These are phyloP conservation scores for Drosophila subquinaria DNA, from an alignment of 2,888 invertebrate species.

Conservation along the genomic window DNA sequence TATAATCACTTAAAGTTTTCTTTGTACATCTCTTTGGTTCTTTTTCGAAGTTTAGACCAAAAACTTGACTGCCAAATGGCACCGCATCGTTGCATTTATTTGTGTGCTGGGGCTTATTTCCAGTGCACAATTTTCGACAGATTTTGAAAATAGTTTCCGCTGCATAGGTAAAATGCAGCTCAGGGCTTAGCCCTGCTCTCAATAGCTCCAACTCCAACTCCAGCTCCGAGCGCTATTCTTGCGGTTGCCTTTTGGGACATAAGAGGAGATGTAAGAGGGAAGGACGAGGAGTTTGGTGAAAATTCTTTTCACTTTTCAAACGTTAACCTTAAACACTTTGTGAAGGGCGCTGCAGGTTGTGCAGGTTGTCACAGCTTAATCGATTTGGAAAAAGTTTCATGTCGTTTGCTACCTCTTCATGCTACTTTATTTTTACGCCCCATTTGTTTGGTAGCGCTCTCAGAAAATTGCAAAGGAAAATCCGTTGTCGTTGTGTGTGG, in stretches of 20 bases:
- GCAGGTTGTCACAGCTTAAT: slow-evolving; percentile 74
- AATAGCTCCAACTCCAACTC: slow-evolving; percentile 19
- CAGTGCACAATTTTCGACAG: slow-evolving; percentile 72
- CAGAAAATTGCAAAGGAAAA: slow-evolving; percentile 59
- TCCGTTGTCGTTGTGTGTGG: slow-evolving; percentile 36
- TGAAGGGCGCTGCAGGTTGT: slow-evolving; percentile 43
- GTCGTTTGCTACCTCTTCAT: slow-evolving; percentile 53
- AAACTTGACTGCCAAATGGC: slow-evolving; percentile 63
- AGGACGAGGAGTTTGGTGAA: slow-evolving; percentile 15
- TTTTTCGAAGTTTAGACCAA: slow-evolving; percentile 36
- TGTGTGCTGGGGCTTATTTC: slow-evolving; percentile 75
- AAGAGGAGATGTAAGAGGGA: background rate
- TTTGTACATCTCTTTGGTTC: background rate
- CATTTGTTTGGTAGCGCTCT: slow-evolving; percentile 62
- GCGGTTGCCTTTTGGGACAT: slow-evolving; percentile 51
- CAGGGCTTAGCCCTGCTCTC: slow-evolving; percentile 27
- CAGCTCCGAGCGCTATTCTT: slow-evolving; percentile 37
- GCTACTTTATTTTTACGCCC: slow-evolving; percentile 75
- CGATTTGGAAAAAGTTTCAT: slow-evolving; percentile 75
- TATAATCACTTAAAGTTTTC: background rate
- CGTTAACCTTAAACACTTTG: slow-evolving; percentile 69
- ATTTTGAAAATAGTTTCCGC: slow-evolving; percentile 72
- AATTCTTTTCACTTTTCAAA: slow-evolving; percentile 74
- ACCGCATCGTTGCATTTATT: slow-evolving; percentile 59
- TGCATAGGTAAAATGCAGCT: slow-evolving; percentile 66